Base-by-base conservation (phyloP, 1,140 invertebrate genomes). In the Papilio xuthus region DNA sequence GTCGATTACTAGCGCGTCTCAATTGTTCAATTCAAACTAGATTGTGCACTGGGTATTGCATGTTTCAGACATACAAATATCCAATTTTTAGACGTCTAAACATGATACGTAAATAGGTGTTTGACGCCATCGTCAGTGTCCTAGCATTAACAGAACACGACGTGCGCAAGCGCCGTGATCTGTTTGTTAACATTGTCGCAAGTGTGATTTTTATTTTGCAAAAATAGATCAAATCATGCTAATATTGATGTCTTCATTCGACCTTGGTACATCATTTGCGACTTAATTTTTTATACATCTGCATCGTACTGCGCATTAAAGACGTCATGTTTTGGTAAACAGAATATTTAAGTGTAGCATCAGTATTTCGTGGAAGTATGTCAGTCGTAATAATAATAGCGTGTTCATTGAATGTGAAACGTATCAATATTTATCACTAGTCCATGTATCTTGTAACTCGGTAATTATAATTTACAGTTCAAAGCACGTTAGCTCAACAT, bases 151-250 rank as follows among this genome's bases (percentile, higher is more conserved):
- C 10, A 42, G 71, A 4, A 42, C 15, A 7, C 69, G 32, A 9
- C 71, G 71, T 73, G 71, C 71, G 71, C 71, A 73, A 42, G 37
- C 71, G 71, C 41, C 71, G 42, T 73, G 71, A 73, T 73, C 41
- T 47, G 41, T 44, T 73, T 73, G 23, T 73, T 73, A 47, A 73
- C 71, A 73, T 47, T 42, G 71, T 73, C 37, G 12, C 71, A 26
- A 41, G 18, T 71, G 67, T 41, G 15, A 70, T 70, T 70, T 42
- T 42, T 71, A 71, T 41, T 71, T n/a, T 71, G 0, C 41, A 9
- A 71, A 71, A 42, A 71, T 71, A 71, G 37, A 41, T 42, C 18
- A 28, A 67, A 67, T 18, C 13, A 13, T 67, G 60, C 60, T 28
- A 67, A 67, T 67, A 67, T 67, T 67, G 60, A 67, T 67, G 26